Evolutionary conservation across 1,140 invertebrate genomes (phyloP).

Genomic region (Nasonia giraulti): DNA sequence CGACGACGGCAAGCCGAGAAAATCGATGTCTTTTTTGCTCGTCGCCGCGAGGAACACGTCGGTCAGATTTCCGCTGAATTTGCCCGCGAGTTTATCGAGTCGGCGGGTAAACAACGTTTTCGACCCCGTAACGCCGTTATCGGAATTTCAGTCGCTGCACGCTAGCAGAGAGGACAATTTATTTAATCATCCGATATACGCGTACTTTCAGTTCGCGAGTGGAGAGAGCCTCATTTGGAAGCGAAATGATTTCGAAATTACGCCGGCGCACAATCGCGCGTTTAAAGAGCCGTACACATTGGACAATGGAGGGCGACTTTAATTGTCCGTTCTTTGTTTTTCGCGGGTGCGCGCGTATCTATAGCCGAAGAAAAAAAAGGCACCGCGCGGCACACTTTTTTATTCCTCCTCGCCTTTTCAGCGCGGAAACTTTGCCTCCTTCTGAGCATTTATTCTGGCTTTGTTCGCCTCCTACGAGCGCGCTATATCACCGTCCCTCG

Average conservation of each 20-base stretch:
- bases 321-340: background rate
- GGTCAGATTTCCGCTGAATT: no score
- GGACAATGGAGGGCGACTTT: background rate
- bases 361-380: background rate
- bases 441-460: background rate
- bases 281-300: background rate
- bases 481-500: no score
- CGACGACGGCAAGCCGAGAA: no score
- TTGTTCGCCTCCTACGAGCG: no score
- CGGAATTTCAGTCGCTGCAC: background rate
- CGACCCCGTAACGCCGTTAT: background rate
- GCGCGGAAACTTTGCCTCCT: no score
- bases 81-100: background rate
- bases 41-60: no score
- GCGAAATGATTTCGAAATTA: no score
- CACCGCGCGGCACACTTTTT: background rate
- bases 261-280: no score
- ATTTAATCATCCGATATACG: background rate
- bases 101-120: background rate
- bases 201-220: background rate
- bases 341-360: background rate
- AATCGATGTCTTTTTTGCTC: conserved; percentile 12
- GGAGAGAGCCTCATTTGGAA: no score
- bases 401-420: no score
- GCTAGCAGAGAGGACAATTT: background rate